Conservation (phyloP, 35 echinoderm and acorn worm species). For the Anneissia japonica region DNA sequence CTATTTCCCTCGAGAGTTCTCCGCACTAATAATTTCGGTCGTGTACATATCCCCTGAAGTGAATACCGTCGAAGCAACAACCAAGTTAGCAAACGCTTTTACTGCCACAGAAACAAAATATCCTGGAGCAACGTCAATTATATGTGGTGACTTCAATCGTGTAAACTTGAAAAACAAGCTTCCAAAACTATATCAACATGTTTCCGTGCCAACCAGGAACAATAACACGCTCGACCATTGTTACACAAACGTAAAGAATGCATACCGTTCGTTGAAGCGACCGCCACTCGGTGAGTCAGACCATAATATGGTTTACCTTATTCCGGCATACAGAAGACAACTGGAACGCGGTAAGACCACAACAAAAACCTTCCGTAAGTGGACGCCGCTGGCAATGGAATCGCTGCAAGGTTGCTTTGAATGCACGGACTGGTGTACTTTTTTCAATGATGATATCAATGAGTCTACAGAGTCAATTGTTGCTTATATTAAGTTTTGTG, state of each 20-base stretch:
- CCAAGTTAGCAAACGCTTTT: neutral
- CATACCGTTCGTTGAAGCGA: constrained; percentile 5
- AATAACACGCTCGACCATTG: neutral
- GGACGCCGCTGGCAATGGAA: neutral
- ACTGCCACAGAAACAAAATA: neutral
- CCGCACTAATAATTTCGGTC: neutral
- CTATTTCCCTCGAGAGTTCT: neutral
- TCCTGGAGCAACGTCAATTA: constrained; percentile 1
- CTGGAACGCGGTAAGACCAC: neutral
- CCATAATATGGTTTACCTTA: constrained; percentile 10
- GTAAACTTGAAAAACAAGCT: neutral
- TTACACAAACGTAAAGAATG: neutral
- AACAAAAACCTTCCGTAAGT: neutral
- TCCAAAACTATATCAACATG: constrained; percentile 7
- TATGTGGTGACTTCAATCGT: neutral
- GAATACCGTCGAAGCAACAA: neutral
- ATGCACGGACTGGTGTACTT: neutral
- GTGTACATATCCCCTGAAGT: constrained; percentile 6
- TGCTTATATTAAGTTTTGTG: constrained; percentile 20
- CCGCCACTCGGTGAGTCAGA: constrained; percentile 8
- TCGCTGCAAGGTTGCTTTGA: constrained; percentile 2
- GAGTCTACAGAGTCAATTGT: constrained; percentile 13
- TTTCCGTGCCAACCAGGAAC: neutral
- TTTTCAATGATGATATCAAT: neutral
- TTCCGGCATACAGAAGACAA: neutral